phyloP scores from a whole-genome alignment of 2,113 vertebrate genomes.

The Varanus salvator region DNA sequence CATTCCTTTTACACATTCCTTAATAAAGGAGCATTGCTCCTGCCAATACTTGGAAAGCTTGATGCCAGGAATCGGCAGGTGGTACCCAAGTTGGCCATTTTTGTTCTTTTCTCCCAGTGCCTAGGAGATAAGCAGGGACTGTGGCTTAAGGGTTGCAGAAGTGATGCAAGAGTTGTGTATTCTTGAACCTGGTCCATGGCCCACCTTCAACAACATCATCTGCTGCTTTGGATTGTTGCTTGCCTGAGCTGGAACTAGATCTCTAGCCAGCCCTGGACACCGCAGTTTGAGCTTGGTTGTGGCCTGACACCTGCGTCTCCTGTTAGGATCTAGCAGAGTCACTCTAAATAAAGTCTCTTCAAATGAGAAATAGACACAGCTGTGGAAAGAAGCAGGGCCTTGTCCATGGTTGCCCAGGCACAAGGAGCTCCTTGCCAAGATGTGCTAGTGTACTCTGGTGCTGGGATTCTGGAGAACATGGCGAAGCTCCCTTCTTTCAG shows the following conservation, averaged over 20 bases:
- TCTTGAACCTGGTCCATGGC: neutral
- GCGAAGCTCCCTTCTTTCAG: neutral
- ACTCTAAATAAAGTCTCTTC: neutral
- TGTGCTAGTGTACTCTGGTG: neutral
- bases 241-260: neutral
- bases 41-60: neutral
- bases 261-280: neutral
- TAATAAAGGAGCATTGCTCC: neutral
- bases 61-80: neutral
- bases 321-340: neutral
- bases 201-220: neutral
- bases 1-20: neutral
- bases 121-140: neutral
- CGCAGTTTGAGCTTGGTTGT: neutral
- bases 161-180: neutral
- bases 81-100: neutral
- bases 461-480: neutral
- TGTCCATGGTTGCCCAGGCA: neutral
- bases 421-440: neutral
- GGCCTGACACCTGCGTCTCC: no score
- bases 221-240: neutral
- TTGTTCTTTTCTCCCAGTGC: neutral
- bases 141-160: neutral
- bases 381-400: neutral
- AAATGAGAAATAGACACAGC: neutral